phyloP scores from a whole-genome alignment of 2,797 vertebrate genomes.

The Acrossocheilus fasciatus region DNA sequence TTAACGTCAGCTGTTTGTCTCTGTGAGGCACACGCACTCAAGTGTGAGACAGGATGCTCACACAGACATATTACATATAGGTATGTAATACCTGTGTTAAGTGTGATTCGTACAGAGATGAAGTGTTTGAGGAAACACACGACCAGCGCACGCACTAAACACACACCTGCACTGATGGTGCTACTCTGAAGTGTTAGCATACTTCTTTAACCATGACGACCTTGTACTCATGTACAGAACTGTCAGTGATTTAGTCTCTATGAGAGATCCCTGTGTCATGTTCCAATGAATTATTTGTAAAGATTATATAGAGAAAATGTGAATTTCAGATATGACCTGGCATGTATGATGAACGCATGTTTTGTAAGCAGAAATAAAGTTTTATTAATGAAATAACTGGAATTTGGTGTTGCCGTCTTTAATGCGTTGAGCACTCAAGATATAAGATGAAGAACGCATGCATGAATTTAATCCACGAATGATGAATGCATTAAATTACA shows the following conservation, averaged over 20 bases:
- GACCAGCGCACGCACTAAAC: not conserved
- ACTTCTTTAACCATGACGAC: constrained; percentile 77
- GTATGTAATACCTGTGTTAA: constrained; percentile 41
- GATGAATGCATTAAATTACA: not conserved
- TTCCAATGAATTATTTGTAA: constrained; percentile 84
- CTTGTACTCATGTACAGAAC: constrained; percentile 81
- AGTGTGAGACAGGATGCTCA: constrained; percentile 29
- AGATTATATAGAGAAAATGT: constrained; percentile 63
- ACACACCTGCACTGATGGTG: constrained; percentile 50
- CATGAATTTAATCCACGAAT: not conserved
- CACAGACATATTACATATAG: constrained; percentile 23
- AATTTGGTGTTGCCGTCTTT: not conserved
- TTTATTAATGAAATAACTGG: constrained; percentile 54
- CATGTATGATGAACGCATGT: constrained; percentile 68
- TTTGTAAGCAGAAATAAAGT: constrained; percentile 70
- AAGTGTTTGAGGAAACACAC: constrained; percentile 16
- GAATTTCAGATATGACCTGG: constrained; percentile 69
- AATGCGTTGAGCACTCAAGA: not conserved
- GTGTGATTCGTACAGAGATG: constrained; percentile 33
- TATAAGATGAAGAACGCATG: not conserved
- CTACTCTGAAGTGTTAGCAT: constrained; percentile 54
- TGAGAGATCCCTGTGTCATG: constrained; percentile 84
- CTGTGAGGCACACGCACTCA: constrained; percentile 60
- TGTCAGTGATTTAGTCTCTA: constrained; percentile 84
- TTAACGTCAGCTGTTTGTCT: constrained; percentile 55